Percentiles rank a stretch among this genome's conserved stretches.
phyloP scores from a whole-genome alignment of 2,888 invertebrate genomes.

The Lottia scabra region DNA sequence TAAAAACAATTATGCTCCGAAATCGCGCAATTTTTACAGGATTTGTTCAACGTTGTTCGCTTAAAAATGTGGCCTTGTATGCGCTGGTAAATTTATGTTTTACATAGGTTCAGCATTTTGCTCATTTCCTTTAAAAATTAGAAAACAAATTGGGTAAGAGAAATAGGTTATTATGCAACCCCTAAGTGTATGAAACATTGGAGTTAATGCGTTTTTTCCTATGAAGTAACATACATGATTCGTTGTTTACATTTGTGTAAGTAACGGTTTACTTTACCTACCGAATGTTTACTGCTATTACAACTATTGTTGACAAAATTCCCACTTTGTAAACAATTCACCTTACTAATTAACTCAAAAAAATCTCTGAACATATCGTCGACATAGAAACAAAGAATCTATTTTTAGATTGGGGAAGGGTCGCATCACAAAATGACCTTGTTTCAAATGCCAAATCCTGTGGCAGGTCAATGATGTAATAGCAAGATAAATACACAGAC shows the following conservation, averaged over 20 bases:
- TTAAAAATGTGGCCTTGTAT: too few relatives aligned
- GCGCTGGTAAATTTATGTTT: too few relatives aligned
- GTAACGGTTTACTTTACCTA: neutral
- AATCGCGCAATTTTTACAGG: too few relatives aligned
- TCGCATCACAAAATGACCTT: neutral
- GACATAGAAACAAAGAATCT: conserved; percentile 3
- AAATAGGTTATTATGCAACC: too few relatives aligned
- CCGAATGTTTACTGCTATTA: neutral
- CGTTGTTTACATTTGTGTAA: neutral
- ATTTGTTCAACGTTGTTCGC: too few relatives aligned
- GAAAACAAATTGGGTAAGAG: too few relatives aligned
- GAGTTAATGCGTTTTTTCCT: neutral
- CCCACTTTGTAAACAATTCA: neutral
- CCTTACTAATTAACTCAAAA: neutral
- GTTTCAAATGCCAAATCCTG: neutral
- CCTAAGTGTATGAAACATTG: too few relatives aligned
- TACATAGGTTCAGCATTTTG: too few relatives aligned
- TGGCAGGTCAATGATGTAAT: neutral
- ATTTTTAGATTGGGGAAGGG: neutral
- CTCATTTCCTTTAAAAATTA: too few relatives aligned
- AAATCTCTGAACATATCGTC: neutral
- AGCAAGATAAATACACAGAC: neutral
- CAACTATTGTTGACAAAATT: conserved; percentile 1
- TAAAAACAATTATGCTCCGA: too few relatives aligned
- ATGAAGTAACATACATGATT: neutral